Evolutionary conservation across 2,113 vertebrate genomes (phyloP), one percentile per base, ranked within the genome.

Genomic region (Ranitomeya imitator): DNA sequence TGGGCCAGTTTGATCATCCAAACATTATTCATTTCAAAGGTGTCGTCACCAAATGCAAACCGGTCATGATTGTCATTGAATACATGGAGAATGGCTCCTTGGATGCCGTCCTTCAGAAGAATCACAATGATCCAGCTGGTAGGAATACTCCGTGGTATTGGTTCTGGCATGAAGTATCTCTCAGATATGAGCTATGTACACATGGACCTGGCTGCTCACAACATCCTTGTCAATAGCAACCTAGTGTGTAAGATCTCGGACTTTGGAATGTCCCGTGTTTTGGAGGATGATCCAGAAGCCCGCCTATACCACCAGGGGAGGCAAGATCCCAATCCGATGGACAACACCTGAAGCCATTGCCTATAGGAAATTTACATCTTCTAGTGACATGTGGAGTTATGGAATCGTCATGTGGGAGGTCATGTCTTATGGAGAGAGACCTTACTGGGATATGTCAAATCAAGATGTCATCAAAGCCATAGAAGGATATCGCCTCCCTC

Each of bases 371-470:
- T 99, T 99, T 93, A 98, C 98, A 65, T 99, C 98, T 0, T 96
- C 98, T 37, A 97, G 97, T 83, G 98, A 99, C 31, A 97, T 98
- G 67, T 99, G 98, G 98, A 99, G 98, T 94, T 99, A 99, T 0
- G 98, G 97, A 88, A 97, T 99, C 6, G 97, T 99, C 91, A 99
- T 99, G 98, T 99, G 98, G 98, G 98, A 99, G 92, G 98, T 99
- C 94, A 99, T 99, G 98, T 99, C 98, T 63, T 99, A 98, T 0
- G 97, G 97, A 88, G 98, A 99, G 90, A 95, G 98, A 6, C 98
- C 98, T n/a, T 99, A 99, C 65, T 99, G 98, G 98, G 97, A 99
- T 85, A 99, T 99, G 98, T 99, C 97, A 84, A 99, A 99, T 90
- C 98, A 99, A 93, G 98, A 99, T 7, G 98, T 99, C 90, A 99